Evolutionary conservation across 2,888 invertebrate genomes (phyloP).

Genomic region (Abrostola tripartita): DNA sequence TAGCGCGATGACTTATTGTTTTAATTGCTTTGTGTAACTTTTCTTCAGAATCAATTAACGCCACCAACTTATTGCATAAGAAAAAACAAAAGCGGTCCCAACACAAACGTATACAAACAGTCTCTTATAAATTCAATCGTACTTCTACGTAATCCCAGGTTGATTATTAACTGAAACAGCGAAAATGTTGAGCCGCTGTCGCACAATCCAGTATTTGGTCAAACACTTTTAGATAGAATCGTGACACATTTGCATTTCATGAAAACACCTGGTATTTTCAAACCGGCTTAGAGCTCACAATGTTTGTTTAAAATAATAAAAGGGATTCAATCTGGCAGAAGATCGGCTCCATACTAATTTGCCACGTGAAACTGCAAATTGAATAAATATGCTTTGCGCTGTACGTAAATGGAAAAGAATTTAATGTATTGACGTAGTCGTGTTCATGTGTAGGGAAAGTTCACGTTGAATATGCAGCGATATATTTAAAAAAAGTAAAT

Average conservation of each 20-base stretch:
- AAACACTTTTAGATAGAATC: conserved; percentile 45
- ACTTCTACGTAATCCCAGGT: conserved; percentile 53
- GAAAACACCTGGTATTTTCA: conserved; percentile 41
- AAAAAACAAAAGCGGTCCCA: too few species aligned
- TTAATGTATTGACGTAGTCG: too few species aligned
- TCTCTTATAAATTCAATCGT: conserved; percentile 47
- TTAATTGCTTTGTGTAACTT: too few species aligned
- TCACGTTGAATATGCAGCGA: too few species aligned
- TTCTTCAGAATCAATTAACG: too few species aligned
- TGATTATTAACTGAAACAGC: conserved; percentile 52
- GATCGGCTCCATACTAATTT: background rate
- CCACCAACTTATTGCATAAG: too few species aligned
- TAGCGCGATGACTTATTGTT: too few species aligned
- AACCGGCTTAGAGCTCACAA: conserved; percentile 24
- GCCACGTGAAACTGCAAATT: conserved; percentile 33
- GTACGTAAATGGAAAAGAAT: too few species aligned
- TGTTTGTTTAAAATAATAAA: conserved; percentile 37
- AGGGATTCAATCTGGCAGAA: conserved; percentile 14
- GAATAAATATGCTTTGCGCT: conserved; percentile 19
- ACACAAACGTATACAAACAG: conserved; percentile 13
- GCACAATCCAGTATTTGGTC: conserved; percentile 62
- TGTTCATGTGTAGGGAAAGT: too few species aligned
- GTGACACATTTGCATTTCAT: conserved; percentile 39
- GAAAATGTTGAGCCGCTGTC: conserved; percentile 60
- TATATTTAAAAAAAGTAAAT: too few species aligned